A percentile compares a stretch with the other conserved stretches of the same genome.
Conservation (phyloP, 23 tunicate genomes). For the Halocynthia aurantium region DNA sequence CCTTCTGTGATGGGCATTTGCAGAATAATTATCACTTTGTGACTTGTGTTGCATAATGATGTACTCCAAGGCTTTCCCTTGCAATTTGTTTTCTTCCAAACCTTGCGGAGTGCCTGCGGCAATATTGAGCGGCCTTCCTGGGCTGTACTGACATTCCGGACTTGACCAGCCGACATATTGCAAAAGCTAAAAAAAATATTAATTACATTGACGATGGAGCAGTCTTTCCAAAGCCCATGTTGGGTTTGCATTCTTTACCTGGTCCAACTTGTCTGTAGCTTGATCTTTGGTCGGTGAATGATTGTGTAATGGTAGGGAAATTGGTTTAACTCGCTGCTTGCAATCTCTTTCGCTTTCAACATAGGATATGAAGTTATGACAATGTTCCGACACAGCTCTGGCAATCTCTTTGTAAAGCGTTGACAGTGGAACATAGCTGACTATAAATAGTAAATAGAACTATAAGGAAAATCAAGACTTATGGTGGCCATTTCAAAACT, state of each 20-base stretch:
- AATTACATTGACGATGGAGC: neutral
- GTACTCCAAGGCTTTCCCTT: constrained; percentile 28
- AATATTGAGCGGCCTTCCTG: constrained; percentile 64
- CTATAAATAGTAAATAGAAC: neutral
- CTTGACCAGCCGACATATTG: constrained; percentile 65
- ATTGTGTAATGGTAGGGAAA: constrained; percentile 29
- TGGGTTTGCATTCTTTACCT: constrained; percentile 7
- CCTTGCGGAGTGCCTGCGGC: constrained; percentile 37
- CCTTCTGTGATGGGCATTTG: constrained; percentile 32
- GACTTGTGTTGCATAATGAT: constrained; percentile 44
- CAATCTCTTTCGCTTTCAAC: constrained; percentile 14
- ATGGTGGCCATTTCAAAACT: too few relatives aligned
- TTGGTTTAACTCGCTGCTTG: constrained; percentile 24
- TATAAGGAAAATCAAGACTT: too few relatives aligned
- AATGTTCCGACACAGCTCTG: constrained; percentile 25
- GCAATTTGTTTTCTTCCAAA: constrained; percentile 26
- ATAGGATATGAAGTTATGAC: constrained; percentile 40
- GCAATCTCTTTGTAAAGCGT: constrained; percentile 41
- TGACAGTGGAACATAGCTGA: constrained; percentile 33
- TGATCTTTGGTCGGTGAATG: constrained; percentile 4
- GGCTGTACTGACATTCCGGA: constrained; percentile 68
- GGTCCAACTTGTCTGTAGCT: constrained; percentile 42
- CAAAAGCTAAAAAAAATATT: constrained; percentile 36
- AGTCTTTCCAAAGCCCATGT: neutral
- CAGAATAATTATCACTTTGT: constrained; percentile 28